Conservation (phyloP, 2,888 invertebrate genomes). For the Eupithecia dodoneata region DNA sequence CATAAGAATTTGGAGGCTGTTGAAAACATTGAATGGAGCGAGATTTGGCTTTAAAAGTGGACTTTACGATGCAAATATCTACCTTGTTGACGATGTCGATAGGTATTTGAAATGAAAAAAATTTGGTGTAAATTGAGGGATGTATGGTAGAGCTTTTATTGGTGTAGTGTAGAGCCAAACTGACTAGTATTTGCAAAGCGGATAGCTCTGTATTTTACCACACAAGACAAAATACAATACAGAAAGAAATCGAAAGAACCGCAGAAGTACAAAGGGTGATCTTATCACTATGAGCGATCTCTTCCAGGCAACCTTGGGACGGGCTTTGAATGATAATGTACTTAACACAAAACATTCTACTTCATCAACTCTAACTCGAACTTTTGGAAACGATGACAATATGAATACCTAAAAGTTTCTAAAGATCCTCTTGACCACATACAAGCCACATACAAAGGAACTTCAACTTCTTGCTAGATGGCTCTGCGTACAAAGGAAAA, state of each 20-base stretch:
- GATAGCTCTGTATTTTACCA: not conserved
- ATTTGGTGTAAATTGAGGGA: not conserved
- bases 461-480: too few species aligned
- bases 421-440: not conserved
- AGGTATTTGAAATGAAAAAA: not conserved
- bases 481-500: not conserved
- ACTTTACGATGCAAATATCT: conserved; percentile 2
- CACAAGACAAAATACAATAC: not conserved
- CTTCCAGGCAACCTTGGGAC: not conserved
- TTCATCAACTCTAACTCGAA: not conserved
- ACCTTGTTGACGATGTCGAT: not conserved
- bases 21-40: conserved; percentile 14
- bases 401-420: not conserved
- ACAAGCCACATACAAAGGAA: too few species aligned
- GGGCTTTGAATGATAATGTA: not conserved
- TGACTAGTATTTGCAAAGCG: not conserved
- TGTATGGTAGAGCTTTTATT: not conserved
- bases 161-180: not conserved
- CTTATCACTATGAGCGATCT: not conserved
- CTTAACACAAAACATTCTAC: not conserved
- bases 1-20: conserved; percentile 11
- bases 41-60: not conserved
- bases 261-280: not conserved
- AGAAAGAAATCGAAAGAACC: not conserved
- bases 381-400: not conserved